Conservation (phyloP, 2,888 invertebrate genomes). For the Lycia hirtaria region DNA sequence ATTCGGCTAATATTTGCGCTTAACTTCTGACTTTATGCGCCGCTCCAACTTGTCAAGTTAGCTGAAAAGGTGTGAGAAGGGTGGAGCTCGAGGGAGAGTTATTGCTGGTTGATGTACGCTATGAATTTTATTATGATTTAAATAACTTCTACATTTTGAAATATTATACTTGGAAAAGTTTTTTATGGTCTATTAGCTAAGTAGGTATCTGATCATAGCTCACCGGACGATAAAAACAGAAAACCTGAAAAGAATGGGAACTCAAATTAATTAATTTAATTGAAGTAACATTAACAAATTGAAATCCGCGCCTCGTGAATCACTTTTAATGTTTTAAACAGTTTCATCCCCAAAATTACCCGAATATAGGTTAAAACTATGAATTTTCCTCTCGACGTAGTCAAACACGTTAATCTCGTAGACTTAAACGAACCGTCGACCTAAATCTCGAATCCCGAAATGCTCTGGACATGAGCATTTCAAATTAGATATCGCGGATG, state of each 20-base stretch:
- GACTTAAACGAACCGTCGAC: conserved; percentile 17
- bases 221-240: too few species aligned
- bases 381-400: conserved; percentile 8
- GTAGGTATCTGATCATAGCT: too few species aligned
- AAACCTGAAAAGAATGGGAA: too few species aligned
- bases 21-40: conserved; percentile 20
- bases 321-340: too few species aligned
- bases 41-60: conserved; percentile 21
- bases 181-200: too few species aligned
- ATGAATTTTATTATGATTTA: conserved; percentile 1
- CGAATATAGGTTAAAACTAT: conserved; percentile 2
- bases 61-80: conserved; percentile 18
- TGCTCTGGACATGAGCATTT: conserved; percentile 21
- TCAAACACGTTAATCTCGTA: conserved; percentile 15
- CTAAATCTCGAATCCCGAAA: conserved; percentile 19
- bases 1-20: conserved; percentile 40
- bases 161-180: too few species aligned
- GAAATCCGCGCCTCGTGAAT: too few species aligned
- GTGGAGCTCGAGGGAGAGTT: neutral
- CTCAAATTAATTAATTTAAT: too few species aligned
- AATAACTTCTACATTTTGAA: too few species aligned
- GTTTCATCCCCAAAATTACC: neutral
- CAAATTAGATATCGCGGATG: conserved; percentile 26
- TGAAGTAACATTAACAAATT: too few species aligned
- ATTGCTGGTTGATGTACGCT: neutral